Base-by-base conservation (phyloP, 2,113 vertebrate species). In the Emydura subglobosa region DNA sequence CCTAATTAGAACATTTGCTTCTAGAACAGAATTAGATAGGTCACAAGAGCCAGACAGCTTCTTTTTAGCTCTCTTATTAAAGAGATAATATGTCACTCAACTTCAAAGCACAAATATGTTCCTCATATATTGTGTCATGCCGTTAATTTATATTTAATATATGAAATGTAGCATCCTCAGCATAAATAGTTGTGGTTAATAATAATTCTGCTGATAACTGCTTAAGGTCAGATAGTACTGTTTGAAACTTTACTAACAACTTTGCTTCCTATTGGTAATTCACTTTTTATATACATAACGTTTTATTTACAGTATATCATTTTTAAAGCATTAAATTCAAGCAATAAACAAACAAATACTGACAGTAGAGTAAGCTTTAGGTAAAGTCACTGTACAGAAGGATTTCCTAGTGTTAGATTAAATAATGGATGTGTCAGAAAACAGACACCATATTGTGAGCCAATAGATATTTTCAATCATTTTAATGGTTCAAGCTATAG, bases 11-110 rank as follows among this genome's bases (percentile, higher is more conserved):
- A 57, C 55, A 57, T 57, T 57, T 57, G 55, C 55, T 57, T 57
- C 55, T 27, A 10, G 55, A 25, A 57, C 55, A 25, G 55, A 57
- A 57, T 57, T 57, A 57, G 25, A 57, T 25, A 57, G 55, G 55
- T 57, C 24, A 57, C 22, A 57, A 57, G 7, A 57, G 24, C 55
- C 55, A 57, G 55, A 10, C 25, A 57, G 24, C 9, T 57, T 57
- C 10, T 25, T 25, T 57, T 57, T 57, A 24, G 24, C 24, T 25
- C 24, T 57, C 24, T 57, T 57, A 57, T 86, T 55, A 8, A 84
- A 92, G 22, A 88, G 50, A 34, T 21, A 59, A 31, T 14, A 74
- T n/a, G 6, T 89, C 88, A 81, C 51, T 85, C 31, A 88, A 85
- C 14, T 85, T 87, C 39, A 92, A 86, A 65, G 16, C 34, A 65